These are phyloP conservation scores for Melinopterus prodromus DNA, from an alignment of 2,888 invertebrate species.

Conservation along the genomic window DNA sequence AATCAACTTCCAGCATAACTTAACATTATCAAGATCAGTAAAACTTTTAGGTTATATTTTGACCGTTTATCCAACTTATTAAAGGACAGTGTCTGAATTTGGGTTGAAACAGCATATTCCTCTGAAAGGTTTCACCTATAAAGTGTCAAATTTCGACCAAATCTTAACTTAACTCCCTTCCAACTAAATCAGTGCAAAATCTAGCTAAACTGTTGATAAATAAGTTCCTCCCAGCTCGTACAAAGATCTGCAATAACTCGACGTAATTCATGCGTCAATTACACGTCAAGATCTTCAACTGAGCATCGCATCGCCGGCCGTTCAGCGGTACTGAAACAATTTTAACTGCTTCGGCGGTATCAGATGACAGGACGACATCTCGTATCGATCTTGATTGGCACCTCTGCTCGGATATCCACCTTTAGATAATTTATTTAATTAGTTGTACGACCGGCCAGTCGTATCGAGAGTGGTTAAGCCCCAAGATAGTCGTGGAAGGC, in stretches of 20 bases:
- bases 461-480: background rate
- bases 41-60: too few species aligned
- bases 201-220: too few species aligned
- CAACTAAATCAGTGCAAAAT: too few species aligned
- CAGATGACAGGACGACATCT: background rate
- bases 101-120: too few species aligned
- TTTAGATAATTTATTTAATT: background rate
- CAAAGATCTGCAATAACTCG: background rate
- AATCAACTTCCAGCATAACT: too few species aligned
- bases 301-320: background rate
- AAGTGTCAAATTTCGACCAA: too few species aligned
- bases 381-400: slow-evolving; percentile 6
- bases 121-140: too few species aligned
- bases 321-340: slow-evolving; percentile 7
- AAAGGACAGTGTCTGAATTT: too few species aligned
- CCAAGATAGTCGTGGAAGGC: background rate
- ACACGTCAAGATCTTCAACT: background rate
- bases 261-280: background rate
- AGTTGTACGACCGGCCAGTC: background rate
- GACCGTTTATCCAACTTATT: too few species aligned
- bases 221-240: too few species aligned
- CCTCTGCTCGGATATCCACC: slow-evolving; percentile 9
- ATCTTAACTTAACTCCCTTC: too few species aligned
- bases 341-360: slow-evolving; percentile 1
- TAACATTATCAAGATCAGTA: too few species aligned